Percentiles rank a stretch among this genome's conserved stretches.
Evolutionary conservation across 2,888 invertebrate species (phyloP).

Genomic region (Acrocera orbiculus): DNA sequence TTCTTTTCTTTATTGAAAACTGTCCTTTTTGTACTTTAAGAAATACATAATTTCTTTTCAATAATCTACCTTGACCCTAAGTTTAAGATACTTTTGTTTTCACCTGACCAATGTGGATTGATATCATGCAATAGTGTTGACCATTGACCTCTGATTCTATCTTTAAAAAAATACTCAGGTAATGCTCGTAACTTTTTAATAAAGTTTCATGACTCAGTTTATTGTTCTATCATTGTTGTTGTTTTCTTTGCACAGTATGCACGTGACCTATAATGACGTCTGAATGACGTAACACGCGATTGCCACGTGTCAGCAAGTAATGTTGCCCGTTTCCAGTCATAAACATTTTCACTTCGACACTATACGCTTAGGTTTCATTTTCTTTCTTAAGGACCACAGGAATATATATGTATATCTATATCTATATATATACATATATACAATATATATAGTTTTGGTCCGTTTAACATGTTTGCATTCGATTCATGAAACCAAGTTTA

Average conservation of each 20-base stretch:
- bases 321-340: conserved; percentile 10
- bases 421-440: too few relatives aligned
- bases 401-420: too few relatives aligned
- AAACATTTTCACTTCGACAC: too few relatives aligned
- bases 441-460: too few relatives aligned
- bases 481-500: too few relatives aligned
- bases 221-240: too few relatives aligned
- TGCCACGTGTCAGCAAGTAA: conserved; percentile 19
- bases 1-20: conserved; percentile 1
- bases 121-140: background rate
- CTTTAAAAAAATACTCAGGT: conserved; percentile 1
- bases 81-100: background rate
- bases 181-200: conserved; percentile 4
- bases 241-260: conserved; percentile 17
- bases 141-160: background rate
- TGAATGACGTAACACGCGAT: conserved; percentile 34
- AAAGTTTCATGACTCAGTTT: conserved; percentile 4
- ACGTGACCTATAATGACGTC: conserved; percentile 33
- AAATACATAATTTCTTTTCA: background rate
- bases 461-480: too few relatives aligned
- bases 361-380: too few relatives aligned
- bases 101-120: background rate
- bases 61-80: background rate
- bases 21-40: background rate
- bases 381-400: too few relatives aligned